Base-by-base conservation (phyloP, 2,888 invertebrate species). In the Leucophora obtusa region DNA sequence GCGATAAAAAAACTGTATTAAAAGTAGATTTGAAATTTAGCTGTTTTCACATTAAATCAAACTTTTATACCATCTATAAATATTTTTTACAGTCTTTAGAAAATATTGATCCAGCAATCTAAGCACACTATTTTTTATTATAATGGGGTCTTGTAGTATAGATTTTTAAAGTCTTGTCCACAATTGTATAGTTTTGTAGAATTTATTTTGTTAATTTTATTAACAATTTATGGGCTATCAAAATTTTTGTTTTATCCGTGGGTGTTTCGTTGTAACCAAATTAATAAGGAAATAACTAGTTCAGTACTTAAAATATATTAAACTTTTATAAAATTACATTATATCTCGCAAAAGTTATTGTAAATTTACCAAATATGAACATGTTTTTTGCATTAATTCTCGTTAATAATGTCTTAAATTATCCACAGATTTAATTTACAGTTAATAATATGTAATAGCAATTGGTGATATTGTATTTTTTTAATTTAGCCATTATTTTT, bases 271-370 rank as follows among this genome's bases (percentile, higher is more conserved):
- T 58, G n/a, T n/a, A n/a, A n/a, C n/a, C n/a, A n/a, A n/a, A 68
- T 80, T 72, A 62, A 62, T 80, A 80, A 63, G 75, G 71, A 68
- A 75, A 80, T 72, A 75, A 71, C 70, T 71, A 33, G 68, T 58
- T 18, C n/a, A 53, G 15, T 43, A 54, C 4, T 56, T 56, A 54
- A 14, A 43, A 54, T n/a, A 2, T 54, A 24, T 68, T 60, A 51
- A 50, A 68, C 8, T 65, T 18, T 63, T 14, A 24, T 10, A 10
- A 21, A 53, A 28, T 71, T 60, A 51, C 17, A 63, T 72, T 28
- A 54, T 43, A n/a, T 28, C 4, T 28, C 6, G 50, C 10, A 35
- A 76, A 69, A 76, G 47, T 1, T n/a, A 63, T 47, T 47, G n/a
- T n/a, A 15, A 50, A 70, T 56, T 28, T 47, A 17, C 38, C 33